Evolutionary conservation across 2,888 invertebrate species (phyloP).

Genomic region (Ernsta delagoae): DNA sequence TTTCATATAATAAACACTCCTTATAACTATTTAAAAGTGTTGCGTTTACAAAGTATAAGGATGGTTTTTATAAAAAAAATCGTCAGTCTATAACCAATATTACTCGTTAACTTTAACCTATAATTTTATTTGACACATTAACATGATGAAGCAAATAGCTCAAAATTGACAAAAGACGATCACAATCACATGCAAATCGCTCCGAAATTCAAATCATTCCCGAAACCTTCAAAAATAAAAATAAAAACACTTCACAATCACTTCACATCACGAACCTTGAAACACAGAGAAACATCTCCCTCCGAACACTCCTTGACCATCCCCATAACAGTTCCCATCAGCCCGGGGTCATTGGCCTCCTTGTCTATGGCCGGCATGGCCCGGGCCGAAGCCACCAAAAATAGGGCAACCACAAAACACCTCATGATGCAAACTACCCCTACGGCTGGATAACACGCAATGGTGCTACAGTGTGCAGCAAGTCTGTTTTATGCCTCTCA

Average conservation of each 20-base stretch:
- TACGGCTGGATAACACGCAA: constrained; percentile 76
- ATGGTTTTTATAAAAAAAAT: no score
- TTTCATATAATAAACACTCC: no score
- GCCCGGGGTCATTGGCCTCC: constrained; percentile 76
- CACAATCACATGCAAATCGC: neutral
- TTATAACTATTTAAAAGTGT: no score
- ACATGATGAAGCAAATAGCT: no score
- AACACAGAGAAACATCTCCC: constrained; percentile 88
- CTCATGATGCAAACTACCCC: constrained; percentile 76
- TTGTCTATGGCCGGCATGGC: constrained; percentile 80
- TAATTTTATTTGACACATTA: no score
- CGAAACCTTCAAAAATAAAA: neutral
- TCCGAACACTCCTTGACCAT: constrained; percentile 90
- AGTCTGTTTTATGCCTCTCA: constrained; percentile 78
- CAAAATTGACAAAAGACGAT: no score
- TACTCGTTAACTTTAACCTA: no score
- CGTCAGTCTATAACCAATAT: no score
- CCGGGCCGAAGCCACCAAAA: constrained; percentile 77
- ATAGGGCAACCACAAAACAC: constrained; percentile 75
- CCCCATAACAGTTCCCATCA: constrained; percentile 81
- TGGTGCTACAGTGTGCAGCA: constrained; percentile 71
- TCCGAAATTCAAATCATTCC: neutral
- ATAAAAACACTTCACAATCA: constrained; percentile 12
- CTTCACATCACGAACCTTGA: constrained; percentile 85
- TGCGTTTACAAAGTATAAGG: no score